Evolutionary conservation across 2,888 invertebrate genomes (phyloP).

Genomic region (Rhodophaea formosa): DNA sequence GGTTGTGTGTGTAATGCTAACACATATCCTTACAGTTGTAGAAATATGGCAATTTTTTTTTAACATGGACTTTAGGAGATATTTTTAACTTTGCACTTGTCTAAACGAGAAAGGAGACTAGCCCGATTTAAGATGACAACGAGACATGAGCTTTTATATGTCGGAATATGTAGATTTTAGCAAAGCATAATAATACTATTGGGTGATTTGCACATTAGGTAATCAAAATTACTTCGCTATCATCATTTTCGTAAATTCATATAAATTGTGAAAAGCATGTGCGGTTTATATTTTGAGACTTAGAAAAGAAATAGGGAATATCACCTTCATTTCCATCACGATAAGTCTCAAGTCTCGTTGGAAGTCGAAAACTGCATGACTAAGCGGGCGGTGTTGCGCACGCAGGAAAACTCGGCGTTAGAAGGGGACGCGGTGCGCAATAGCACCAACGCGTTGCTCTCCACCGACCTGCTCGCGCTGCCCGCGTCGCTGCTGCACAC

Average conservation of each 20-base stretch:
- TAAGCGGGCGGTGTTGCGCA: not conserved
- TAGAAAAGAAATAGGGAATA: not conserved
- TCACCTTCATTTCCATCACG: not conserved
- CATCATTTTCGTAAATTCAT: too few relatives aligned
- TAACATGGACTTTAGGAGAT: not conserved
- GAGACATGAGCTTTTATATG: not conserved
- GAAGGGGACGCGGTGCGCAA: slow-evolving; percentile 85
- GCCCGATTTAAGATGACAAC: not conserved
- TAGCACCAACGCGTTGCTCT: slow-evolving; percentile 89
- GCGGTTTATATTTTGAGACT: not conserved
- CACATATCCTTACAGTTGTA: not conserved
- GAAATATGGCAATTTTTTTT: not conserved
- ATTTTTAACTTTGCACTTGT: not conserved
- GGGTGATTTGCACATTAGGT: too few relatives aligned
- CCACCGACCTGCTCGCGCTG: slow-evolving; percentile 84
- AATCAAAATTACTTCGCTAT: too few relatives aligned
- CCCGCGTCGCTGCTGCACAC: slow-evolving; percentile 73
- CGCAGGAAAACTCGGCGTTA: slow-evolving; percentile 38
- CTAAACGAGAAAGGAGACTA: not conserved
- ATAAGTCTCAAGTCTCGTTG: not conserved
- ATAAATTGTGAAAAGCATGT: too few relatives aligned
- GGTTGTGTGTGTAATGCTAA: not conserved
- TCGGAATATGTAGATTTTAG: too few relatives aligned
- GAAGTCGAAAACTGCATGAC: not conserved
- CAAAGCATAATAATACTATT: too few relatives aligned